Percentiles rank a stretch among this genome's conserved stretches.
These are phyloP conservation scores for Microcebus griseorufus DNA, from an alignment of 2,113 vertebrate genomes.

Conservation along the genomic window DNA sequence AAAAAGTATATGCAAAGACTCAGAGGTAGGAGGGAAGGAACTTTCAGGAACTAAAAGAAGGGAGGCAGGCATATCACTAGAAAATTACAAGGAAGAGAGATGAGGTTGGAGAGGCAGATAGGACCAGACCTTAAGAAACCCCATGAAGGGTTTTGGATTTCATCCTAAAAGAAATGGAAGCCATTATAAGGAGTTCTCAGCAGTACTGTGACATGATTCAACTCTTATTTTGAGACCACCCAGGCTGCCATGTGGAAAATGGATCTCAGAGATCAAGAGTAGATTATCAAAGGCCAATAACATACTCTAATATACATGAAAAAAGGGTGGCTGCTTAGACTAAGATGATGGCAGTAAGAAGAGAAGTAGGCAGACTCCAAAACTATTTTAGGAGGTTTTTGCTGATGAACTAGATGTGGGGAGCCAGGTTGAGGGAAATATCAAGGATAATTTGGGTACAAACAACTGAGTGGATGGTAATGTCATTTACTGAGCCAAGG, in stretches of 20 bases:
- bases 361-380: not conserved
- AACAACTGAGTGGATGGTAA: not conserved
- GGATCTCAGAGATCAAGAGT: not conserved
- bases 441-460: conserved; percentile 15
- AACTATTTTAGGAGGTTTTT: conserved; percentile 8
- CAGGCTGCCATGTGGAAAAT: not conserved
- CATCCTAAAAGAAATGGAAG: not conserved
- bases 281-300: not conserved
- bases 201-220: not conserved
- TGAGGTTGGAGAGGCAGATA: not conserved
- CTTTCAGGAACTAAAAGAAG: not conserved
- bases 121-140: not conserved
- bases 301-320: not conserved
- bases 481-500: not conserved
- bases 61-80: not conserved
- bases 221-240: not conserved
- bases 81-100: conserved; percentile 6
- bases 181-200: not conserved
- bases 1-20: not conserved
- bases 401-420: not conserved
- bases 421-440: not conserved
- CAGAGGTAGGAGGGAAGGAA: not conserved
- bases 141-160: conserved; percentile 9
- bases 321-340: not conserved
- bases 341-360: not conserved